A percentile compares a stretch with the other conserved stretches of the same genome.
These are phyloP conservation scores for Caenorhabditis elegans DNA, from an alignment of 1,140 invertebrate species.

Conservation along the genomic window WBcel235 BX284606.5:5522501-5523000, in stretches of 20 bases:
- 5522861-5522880: too few species aligned
- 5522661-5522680: conserved; percentile 82
- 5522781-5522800: conserved; percentile 52
- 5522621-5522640: conserved; percentile 77
- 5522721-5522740: conserved; percentile 45
- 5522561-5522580: conserved; percentile 76
- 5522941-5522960: too few species aligned
- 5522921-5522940: too few species aligned
- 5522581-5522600: conserved; percentile 75
- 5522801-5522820: conserved; percentile 43
- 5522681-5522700: conserved; percentile 54
- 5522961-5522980: not conserved
- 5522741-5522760: conserved; percentile 44
- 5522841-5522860: too few species aligned
- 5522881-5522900: too few species aligned
- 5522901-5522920: too few species aligned
- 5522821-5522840: not conserved
- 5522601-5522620: conserved; percentile 74
- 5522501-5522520: too few species aligned
- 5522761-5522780: conserved; percentile 45
- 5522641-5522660: conserved; percentile 76
- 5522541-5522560: conserved; percentile 80
- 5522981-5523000: conserved; percentile 5
- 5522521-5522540: conserved; percentile 73
- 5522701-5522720: not conserved